Evolutionary conservation across 2,797 vertebrate genomes (phyloP), one percentile per base, ranked within the genome.

Genomic region (Peromyscus melanophrys): DNA sequence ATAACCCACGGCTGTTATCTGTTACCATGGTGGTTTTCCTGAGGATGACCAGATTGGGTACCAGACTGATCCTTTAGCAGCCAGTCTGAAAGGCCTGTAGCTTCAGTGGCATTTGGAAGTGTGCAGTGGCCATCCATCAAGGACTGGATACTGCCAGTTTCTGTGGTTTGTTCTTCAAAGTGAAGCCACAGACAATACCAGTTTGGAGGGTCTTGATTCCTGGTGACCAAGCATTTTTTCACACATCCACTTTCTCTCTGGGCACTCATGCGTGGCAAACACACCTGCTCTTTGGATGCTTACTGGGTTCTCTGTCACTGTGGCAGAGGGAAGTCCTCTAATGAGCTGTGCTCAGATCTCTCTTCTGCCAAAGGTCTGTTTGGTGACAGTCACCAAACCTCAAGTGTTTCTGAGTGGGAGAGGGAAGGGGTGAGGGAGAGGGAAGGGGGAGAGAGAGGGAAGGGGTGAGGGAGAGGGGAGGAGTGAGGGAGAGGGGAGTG

Each of bases 91-190:
- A 49, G 61, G 34, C 69, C 34, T 78, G 52, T 0, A 2, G 31
- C 81, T 80, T 57, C n/a, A 73, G 71, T 55, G 25, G 59, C 81
- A 78, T 84, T 88, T 85, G 67, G 80, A 95, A 85, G 49, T 86
- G 71, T 21, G 31, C n/a, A 82, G 27, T 31, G n/a, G 16, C 11
- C 46, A 52, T 94, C 93, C 84, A 83, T 91, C 61, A 88, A 0
- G 61, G 34, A 17, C 52, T 25, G 31, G 49, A 49, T 90, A 78
- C 73, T 90, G 27, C 40, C 81, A 46, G 34, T 52, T 73, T 95
- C 81, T 77, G 34, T 59, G 49, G 83, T 78, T 93, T 81, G 59
- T n/a, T 87, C 90, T 94, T 96, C 77, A 93, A 92, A 88, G 93
- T 19, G 61, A 29, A 92, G 73, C 57, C 85, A 94, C 86, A 85